A percentile compares a stretch with the other conserved stretches of the same genome.
Evolutionary conservation across 1,140 invertebrate genomes (phyloP).

Genomic region (Hydropsyche tenuis): DNA sequence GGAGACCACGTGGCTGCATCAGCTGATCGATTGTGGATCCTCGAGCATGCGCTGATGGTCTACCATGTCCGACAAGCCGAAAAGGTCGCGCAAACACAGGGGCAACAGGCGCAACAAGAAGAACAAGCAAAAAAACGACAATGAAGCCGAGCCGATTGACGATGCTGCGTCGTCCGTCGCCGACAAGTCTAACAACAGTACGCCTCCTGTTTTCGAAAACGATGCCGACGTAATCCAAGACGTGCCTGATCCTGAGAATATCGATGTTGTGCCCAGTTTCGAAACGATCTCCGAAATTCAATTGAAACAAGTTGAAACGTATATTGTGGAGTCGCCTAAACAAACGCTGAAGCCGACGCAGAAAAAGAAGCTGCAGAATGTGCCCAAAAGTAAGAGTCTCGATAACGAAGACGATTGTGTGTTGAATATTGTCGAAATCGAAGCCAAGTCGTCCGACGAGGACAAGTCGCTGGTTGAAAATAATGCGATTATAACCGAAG

Average conservation of each 20-base stretch:
- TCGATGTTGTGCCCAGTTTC: conserved; percentile 23
- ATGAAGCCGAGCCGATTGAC: neutral
- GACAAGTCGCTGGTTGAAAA: conserved; percentile 53
- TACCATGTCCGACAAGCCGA: conserved; percentile 45
- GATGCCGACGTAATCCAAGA: neutral
- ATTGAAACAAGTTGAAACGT: conserved; percentile 41
- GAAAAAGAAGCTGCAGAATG: conserved; percentile 54
- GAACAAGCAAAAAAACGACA: conserved; percentile 34
- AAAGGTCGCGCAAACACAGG: conserved; percentile 39
- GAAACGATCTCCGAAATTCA: conserved; percentile 40
- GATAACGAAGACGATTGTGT: conserved; percentile 62
- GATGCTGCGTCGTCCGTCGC: neutral
- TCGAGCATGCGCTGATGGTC: neutral
- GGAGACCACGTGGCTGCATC: neutral
- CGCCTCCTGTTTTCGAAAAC: neutral
- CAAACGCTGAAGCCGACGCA: conserved; percentile 53
- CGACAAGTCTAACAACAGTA: neutral
- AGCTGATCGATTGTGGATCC: conserved; percentile 2
- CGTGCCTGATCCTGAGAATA: neutral
- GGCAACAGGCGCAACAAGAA: conserved; percentile 39
- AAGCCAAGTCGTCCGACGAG: conserved; percentile 49
- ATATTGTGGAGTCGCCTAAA: conserved; percentile 63
- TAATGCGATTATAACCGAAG: conserved; percentile 63
- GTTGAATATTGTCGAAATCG: conserved; percentile 60
- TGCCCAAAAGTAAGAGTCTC: conserved; percentile 64